phyloP scores from a whole-genome alignment of 2,113 vertebrate genomes.

The Polypterus bichir region DNA sequence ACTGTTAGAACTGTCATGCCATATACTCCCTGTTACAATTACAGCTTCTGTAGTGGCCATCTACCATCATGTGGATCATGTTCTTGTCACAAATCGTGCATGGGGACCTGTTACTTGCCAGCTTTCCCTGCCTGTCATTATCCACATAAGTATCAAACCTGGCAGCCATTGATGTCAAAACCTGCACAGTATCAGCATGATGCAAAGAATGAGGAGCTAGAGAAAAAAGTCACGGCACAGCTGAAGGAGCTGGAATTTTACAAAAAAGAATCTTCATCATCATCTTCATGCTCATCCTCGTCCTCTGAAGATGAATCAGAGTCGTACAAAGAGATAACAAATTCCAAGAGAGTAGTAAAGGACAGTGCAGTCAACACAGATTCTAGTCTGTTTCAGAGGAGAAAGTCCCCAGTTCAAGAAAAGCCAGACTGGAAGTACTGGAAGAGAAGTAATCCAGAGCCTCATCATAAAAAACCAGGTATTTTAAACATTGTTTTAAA shows the following conservation, averaged over 20 bases:
- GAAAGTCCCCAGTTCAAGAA: slow-evolving; percentile 10
- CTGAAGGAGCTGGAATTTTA: slow-evolving; percentile 26
- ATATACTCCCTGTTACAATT: not conserved
- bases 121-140: slow-evolving; percentile 13
- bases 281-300: slow-evolving; percentile 21
- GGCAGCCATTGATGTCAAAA: slow-evolving; percentile 30
- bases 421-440: slow-evolving; percentile 56
- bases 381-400: slow-evolving; percentile 24
- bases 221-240: slow-evolving; percentile 18
- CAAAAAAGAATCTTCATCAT: slow-evolving; percentile 7
- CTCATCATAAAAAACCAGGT: slow-evolving; percentile 51
- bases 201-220: slow-evolving; percentile 19
- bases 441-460: slow-evolving; percentile 48
- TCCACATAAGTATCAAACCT: slow-evolving; percentile 15
- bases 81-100: slow-evolving; percentile 6
- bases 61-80: slow-evolving; percentile 14
- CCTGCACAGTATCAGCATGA: slow-evolving; percentile 16
- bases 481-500: slow-evolving; percentile 2
- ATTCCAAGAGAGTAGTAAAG: slow-evolving; percentile 11
- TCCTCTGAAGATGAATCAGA: slow-evolving; percentile 25
- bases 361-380: slow-evolving; percentile 35
- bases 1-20: slow-evolving; percentile 13
- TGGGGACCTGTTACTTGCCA: slow-evolving; percentile 19
- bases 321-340: slow-evolving; percentile 16
- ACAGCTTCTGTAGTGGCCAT: slow-evolving; percentile 8